Percentiles rank a stretch among this genome's conserved stretches.
Evolutionary conservation across 2,113 vertebrate genomes (phyloP).

Genomic region (Hippocampus mohnikei): DNA sequence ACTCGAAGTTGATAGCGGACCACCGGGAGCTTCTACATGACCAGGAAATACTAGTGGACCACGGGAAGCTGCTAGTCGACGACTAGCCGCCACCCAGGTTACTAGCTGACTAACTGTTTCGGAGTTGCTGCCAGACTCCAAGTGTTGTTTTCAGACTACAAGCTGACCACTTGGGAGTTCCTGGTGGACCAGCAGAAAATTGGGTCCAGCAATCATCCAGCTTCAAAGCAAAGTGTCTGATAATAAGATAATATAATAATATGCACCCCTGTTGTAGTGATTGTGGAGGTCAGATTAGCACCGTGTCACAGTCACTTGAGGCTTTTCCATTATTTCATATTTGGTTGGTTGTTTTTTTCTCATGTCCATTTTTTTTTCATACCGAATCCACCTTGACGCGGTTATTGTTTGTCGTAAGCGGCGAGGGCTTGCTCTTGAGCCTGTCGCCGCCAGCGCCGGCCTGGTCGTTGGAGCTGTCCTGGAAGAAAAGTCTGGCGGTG

Average conservation of each 20-base stretch:
- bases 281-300: conserved; percentile 64
- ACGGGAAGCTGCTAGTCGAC: not conserved
- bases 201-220: not conserved
- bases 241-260: conserved; percentile 41
- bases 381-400: conserved; percentile 89
- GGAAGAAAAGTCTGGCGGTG: conserved; percentile 82
- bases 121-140: not conserved
- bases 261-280: conserved; percentile 50
- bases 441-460: conserved; percentile 67
- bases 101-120: not conserved
- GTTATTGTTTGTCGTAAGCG: conserved; percentile 85
- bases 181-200: not conserved
- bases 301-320: conserved; percentile 47
- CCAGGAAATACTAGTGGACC: not conserved
- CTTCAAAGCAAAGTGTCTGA: conserved; percentile 36
- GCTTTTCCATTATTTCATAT: conserved; percentile 42
- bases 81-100: not conserved
- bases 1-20: not conserved
- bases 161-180: not conserved
- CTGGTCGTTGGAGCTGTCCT: conserved; percentile 83
- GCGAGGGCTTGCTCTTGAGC: conserved; percentile 87
- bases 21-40: not conserved
- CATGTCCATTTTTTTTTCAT: conserved; percentile 44
- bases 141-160: not conserved
- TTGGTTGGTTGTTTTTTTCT: conserved; percentile 40